Base-by-base conservation (phyloP, 1,140 invertebrate species). In the Drosophila auraria region DNA sequence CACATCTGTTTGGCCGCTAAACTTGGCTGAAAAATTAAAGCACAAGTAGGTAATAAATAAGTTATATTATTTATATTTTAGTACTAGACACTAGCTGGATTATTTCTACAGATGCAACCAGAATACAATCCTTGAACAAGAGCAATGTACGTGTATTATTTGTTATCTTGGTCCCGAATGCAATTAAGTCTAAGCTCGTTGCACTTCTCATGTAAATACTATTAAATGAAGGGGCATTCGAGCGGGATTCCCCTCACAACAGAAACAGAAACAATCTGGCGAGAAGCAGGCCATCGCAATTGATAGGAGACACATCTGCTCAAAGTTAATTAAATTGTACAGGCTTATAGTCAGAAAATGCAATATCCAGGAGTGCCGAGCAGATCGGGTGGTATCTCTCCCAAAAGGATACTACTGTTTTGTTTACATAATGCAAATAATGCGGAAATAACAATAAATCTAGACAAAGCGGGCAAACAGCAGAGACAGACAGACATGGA, bases 271-370 rank as follows among this genome's bases (percentile, higher is more conserved):
- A 64, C 72, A 61, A 74, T 63, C 38, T 27, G 54, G 27, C 40
- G 56, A 20, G 11, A 36, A 23, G 30, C 30, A 66, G 62, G 33
- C 15, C 49, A 60, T 66, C 42, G 25, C 38, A 77, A 78, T 59
- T 62, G 54, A 78, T 45, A 71, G 30, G 47, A 78, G 72, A 65
- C 81, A 73, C 78, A 82, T 66, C 75, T 86, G 82, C 49, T 25
- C 73, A 83, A 87, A 87, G 78, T 87, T 87, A 87, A 87, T 87
- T 87, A 87, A 87, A 87, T 87, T 83, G 80, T 75, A 71, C 73
- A 53, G 73, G 65, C 64, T 72, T 78, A 62, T 65, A 53, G 61
- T 27, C 56, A 68, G 76, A 56, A 73, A 77, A 80, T 78, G 68
- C 79, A 80, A 87, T 80, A 86, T 87, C 42, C 51, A 64, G 78